These are phyloP conservation scores for Polyploca ridens DNA, from an alignment of 2,888 invertebrate species.

Conservation along the genomic window DNA sequence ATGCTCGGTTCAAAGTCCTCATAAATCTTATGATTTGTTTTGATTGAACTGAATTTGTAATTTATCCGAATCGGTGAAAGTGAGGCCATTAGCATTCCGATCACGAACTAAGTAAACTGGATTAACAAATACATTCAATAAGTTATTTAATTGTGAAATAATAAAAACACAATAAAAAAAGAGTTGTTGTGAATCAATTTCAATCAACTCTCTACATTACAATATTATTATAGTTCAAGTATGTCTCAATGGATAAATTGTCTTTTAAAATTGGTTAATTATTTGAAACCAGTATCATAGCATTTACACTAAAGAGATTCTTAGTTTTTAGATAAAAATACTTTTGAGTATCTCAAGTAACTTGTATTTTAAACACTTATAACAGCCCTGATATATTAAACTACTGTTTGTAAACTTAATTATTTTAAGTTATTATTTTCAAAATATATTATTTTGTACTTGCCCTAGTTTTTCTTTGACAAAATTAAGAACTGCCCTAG, in stretches of 20 bases:
- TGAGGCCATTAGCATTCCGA: not conserved
- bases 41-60: slow-evolving; percentile 6
- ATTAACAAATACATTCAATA: not conserved
- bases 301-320: not conserved
- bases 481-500: not conserved
- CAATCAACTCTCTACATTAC: too few relatives aligned
- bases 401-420: too few relatives aligned
- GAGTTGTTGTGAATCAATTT: too few relatives aligned
- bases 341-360: too few relatives aligned
- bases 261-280: too few relatives aligned
- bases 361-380: too few relatives aligned
- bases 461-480: not conserved
- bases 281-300: not conserved
- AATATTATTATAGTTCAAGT: too few relatives aligned
- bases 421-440: too few relatives aligned
- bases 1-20: not conserved
- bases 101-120: not conserved
- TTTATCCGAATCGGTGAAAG: not conserved
- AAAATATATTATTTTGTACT: not conserved
- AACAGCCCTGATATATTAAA: too few relatives aligned
- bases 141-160: not conserved
- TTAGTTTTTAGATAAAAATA: too few relatives aligned
- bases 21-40: not conserved
- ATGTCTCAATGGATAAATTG: too few relatives aligned
- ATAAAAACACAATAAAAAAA: not conserved